Evolutionary conservation across 2,888 invertebrate species (phyloP).

Genomic region (Pegoplata infirma): DNA sequence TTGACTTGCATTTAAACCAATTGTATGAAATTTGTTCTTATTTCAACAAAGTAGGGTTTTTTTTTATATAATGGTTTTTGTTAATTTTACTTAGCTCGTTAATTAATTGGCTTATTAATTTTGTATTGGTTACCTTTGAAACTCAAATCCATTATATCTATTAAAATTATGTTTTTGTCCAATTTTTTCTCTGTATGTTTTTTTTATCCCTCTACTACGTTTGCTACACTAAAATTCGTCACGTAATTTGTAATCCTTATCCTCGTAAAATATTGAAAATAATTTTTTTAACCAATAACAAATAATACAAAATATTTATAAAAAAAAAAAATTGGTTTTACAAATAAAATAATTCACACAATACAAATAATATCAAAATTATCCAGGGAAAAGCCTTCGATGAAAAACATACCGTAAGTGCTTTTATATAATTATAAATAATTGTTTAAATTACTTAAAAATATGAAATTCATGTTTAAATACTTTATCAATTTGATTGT

Average conservation of each 20-base stretch:
- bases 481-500: no score
- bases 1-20: slow-evolving; percentile 12
- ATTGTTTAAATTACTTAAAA: neutral
- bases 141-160: slow-evolving; percentile 2
- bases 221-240: slow-evolving; percentile 31
- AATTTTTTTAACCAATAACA: slow-evolving; percentile 21
- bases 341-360: slow-evolving; percentile 44
- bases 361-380: slow-evolving; percentile 45
- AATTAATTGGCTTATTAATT: slow-evolving; percentile 38
- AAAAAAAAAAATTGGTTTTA: slow-evolving; percentile 41
- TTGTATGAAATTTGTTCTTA: neutral
- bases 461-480: no score
- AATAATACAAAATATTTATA: slow-evolving; percentile 16
- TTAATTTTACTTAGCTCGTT: slow-evolving; percentile 34
- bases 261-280: slow-evolving; percentile 37
- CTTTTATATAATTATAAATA: slow-evolving; percentile 36
- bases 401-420: slow-evolving; percentile 75
- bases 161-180: slow-evolving; percentile 41
- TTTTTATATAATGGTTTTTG: slow-evolving; percentile 14
- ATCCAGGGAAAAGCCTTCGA: slow-evolving; percentile 74
- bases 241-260: slow-evolving; percentile 47
- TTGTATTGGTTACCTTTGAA: neutral
- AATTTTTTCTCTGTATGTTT: slow-evolving; percentile 53
- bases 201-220: slow-evolving; percentile 31
- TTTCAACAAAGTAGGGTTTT: slow-evolving; percentile 25